Base-by-base conservation (phyloP, 2,113 vertebrate genomes). In the Pachyramphus minor region DNA sequence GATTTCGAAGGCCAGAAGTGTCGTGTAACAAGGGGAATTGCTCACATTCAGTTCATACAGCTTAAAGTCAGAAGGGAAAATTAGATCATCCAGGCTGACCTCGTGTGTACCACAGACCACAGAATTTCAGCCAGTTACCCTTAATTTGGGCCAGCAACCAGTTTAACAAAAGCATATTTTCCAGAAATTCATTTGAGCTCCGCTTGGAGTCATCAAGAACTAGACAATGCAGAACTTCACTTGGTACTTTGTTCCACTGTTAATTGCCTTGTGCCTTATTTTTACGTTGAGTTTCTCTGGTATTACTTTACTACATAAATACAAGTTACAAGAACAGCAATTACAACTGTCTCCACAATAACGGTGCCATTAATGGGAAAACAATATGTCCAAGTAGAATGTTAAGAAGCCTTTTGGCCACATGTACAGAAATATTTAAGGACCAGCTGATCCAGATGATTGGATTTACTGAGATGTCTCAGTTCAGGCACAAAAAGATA, bases 41-140 rank as follows among this genome's bases (percentile, higher is more conserved):
- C 64, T 94, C 79, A 67, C 44, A 86, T 62, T 90, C 83, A 76
- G 56, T 74, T 90, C 68, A 62, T 74, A 60, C 44, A 89, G 76
- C 75, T 90, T 84, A 49, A 94, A 90, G 87, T 68, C 85, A 96
- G 72, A 81, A 91, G 55, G 64, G 83, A 96, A 89, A 94, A 94
- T 96, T 78, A 95, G 79, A 94, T 94, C 93, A 96, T 96, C 92
- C 68, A 56, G 79, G 90, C 93, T 96, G 93, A 96, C 88, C 78
- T 95, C 72, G 85, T 13, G 8, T 1, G 3, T 49, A 86, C 90
- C 95, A 96, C 96, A 94, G 82, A 95, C 93, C 95, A 95, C 93
- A 96, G 84, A 63, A 91, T 88, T 96, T 91, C 79, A 94, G 82
- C 64, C 90, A 80, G 87, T 78, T 90, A 88, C 72, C 76, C 84